Evolutionary conservation across 1,140 invertebrate species (phyloP), one percentile per base, ranked within the genome.

Genomic region (Habropoda laboriosa): DNA sequence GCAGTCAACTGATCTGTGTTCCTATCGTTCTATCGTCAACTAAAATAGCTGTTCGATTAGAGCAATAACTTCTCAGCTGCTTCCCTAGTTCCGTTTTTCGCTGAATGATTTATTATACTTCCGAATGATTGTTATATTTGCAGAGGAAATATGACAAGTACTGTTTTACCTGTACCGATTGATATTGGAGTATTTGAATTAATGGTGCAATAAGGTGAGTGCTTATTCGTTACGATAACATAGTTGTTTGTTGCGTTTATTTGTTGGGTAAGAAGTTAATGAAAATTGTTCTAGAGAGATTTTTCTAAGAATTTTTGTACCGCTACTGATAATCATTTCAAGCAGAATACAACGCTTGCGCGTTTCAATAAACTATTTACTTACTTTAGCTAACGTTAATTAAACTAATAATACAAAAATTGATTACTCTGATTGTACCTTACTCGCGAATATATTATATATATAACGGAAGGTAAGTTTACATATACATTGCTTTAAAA

Each of bases 391-490:
- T 58, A 30, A 58, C 10, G 32, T 58, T 58, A 63, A 63, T 40
- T 40, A 63, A 27, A 64, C 27, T 27, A 63, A 40, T 24, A 63
- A 42, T 40, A 12, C 12, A 24, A 18, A 18, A 27, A 2, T 27
- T 63, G 35, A 63, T 40, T 63, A 24, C 40, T 63, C 60, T 42
- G 27, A 24, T 8, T 42, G 16, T 42, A 64, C 24, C n/a, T 40
- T 3, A 21, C 45, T n/a, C 38, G n/a, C 16, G 10, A 63, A 27
- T 63, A 7, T 12, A 63, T 63, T 63, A 24, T 42, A 24, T 24
- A 61, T 30, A 57, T 57, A 32, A 57, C 55, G 3, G 21, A 57
- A 57, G 55, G 55, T 57, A 57, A 57, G 55, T 42, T 63, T 42
- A 57, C 55, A 63, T 27, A 40, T 61, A 27, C 10, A 24, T 63